Base-by-base conservation (phyloP, 2,888 invertebrate species). In the Drosophila pseudotakahashii region DNA sequence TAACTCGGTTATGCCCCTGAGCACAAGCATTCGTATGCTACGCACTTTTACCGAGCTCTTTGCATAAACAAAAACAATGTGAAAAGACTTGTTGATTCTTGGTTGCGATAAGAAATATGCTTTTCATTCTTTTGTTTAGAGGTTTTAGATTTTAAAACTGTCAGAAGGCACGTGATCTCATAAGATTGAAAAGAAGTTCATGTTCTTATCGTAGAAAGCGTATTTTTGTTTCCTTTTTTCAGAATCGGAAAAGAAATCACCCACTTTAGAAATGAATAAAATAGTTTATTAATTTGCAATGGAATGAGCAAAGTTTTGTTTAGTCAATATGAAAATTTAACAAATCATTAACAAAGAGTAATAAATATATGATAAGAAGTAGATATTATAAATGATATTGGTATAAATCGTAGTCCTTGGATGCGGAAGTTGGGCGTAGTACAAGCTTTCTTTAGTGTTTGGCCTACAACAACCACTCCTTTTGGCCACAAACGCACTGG, bases 81-180 rank as follows among this genome's bases (percentile, higher is more conserved):
- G 9, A 36, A 48, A 66, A 39, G 16, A 59, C 44, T 70, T 53
- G 69, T 70, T 59, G 60, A 71, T 59, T 69, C 41, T 59, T 13
- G 2, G 9, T 26, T 19, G 34, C 48, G 71, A 69, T 69, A 60
- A 60, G 52, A 23, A 13, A 41, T 62, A 34, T 58, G 55, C 11
- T 41, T 59, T 39, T 39, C 10, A 11, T 48, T 30, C 11, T 47
- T 47, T 16, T 30, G 14, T n/a, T 13, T 30, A 1, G 14, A 10
- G 47, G 2, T 14, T n/a, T n/a, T n/a, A 30, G 13, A 16, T 34
- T 16, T 11, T 11, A 16, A 34, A 34, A 7, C 42, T 13, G 7
- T 19, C 42, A 19, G 11, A 34, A 16, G 48, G 16, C 48, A 48
- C 48, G 34, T 48, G 34, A 11, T 30, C 26, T 9, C 19, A 42